Base-by-base conservation (phyloP, 2,797 vertebrate species). In the Pogoniulus pusillus region DNA sequence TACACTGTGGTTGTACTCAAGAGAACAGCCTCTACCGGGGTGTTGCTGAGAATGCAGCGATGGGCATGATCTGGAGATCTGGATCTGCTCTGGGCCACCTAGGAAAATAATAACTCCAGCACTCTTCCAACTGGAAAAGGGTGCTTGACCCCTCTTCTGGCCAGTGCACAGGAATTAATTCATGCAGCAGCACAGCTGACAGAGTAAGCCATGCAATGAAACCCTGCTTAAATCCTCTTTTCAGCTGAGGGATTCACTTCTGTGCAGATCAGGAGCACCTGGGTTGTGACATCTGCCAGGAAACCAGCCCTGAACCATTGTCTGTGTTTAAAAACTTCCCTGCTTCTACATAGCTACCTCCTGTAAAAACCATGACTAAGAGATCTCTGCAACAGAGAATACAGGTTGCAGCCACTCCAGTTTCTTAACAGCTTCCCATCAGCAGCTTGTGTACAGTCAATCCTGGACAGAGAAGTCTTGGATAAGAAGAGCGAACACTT, bases 1-100 rank as follows among this genome's bases (percentile, higher is more conserved):
- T 58, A 2, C 2, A 1, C 39, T 65, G 2, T 2, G 1, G 29
- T 12, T 20, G 8, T 63, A 26, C 30, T 43, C 1, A 0, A 23
- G 29, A 22, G 8, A 15, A 62, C 45, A 66, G 3, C 29, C 39
- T 66, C 39, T 45, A 37, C 66, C 1, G 0, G 19, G 27, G 10
- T 47, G 51, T 59, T 89, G 35, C 30, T 64, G 43, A 35, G 37
- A 32, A 7, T 4, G 26, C 39, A 55, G 57, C 64, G 29, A 26
- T 26, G 26, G 41, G 32, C 29, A 34, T 1, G 0, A 7, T 20
- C 54, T 35, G 32, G 35, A 83, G 54, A 30, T 58, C 23, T 2
- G 0, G 60, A 49, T 71, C 32, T 84, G 80, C 49, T 63, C 37
- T 20, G 65, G 11, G 26, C 12, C 12, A 30, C 19, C 35, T 32